Evolutionary conservation across 2,888 invertebrate genomes (phyloP).

Genomic region (Xestia sexstrigata): DNA sequence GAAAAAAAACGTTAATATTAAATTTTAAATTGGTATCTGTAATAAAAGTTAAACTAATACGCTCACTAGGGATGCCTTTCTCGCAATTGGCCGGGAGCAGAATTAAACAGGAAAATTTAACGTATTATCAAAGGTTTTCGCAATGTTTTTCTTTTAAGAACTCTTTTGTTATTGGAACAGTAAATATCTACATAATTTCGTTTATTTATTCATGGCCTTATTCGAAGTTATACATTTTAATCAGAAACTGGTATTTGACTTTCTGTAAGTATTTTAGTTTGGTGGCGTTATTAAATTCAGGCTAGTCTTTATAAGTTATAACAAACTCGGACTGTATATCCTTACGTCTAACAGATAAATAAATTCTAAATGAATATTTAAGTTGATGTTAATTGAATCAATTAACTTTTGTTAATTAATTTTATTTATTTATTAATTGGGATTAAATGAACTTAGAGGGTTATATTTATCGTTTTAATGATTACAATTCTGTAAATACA

Average conservation of each 20-base stretch:
- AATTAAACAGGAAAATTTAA: constrained; percentile 33
- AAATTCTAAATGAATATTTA: background rate
- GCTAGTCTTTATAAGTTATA: background rate
- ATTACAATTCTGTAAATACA: no score
- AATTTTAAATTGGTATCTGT: constrained; percentile 31
- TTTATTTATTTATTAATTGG: no score
- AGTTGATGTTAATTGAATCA: no score
- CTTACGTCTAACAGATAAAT: background rate
- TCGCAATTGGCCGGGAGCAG: constrained; percentile 50
- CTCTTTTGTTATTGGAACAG: constrained; percentile 22
- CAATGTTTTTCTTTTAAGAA: constrained; percentile 22
- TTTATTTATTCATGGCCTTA: constrained; percentile 30
- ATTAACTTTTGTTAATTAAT: no score
- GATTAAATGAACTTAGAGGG: no score
- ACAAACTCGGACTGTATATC: background rate
- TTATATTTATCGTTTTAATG: no score
- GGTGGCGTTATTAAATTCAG: background rate
- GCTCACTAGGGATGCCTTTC: constrained; percentile 49
- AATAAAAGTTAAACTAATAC: constrained; percentile 39
- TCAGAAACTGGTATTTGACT: constrained; percentile 32
- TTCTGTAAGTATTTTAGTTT: constrained; percentile 20
- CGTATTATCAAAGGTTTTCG: constrained; percentile 35
- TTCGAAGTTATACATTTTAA: constrained; percentile 40
- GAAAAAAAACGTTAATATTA: constrained; percentile 4
- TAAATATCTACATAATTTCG: constrained; percentile 38